Evolutionary conservation across 1,140 invertebrate genomes (phyloP).

Genomic region (Trichonephila clavata): DNA sequence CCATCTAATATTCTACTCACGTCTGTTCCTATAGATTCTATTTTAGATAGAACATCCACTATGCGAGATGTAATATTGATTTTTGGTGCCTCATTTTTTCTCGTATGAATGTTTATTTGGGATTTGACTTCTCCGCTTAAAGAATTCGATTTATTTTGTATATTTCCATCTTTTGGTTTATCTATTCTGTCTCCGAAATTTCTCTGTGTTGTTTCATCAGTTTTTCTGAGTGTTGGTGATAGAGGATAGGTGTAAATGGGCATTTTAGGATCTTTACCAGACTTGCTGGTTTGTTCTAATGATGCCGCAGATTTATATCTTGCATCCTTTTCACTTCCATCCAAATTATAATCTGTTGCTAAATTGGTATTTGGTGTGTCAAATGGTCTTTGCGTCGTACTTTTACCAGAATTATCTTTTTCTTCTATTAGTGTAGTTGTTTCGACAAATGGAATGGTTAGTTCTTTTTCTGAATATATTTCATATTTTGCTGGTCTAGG

Average conservation of each 20-base stretch:
- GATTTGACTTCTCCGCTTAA: not conserved
- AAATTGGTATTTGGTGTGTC: not conserved
- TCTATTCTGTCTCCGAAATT: constrained; percentile 41
- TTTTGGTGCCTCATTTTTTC: not conserved
- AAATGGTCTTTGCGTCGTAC: not conserved
- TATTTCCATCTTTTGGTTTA: not conserved
- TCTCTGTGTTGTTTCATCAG: not conserved
- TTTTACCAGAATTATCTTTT: not conserved
- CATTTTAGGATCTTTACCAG: not conserved
- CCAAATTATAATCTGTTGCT: not conserved
- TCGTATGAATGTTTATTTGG: not conserved
- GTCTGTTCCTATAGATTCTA: constrained; percentile 49
- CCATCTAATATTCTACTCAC: constrained; percentile 53
- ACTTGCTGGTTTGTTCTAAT: not conserved
- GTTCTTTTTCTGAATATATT: not conserved
- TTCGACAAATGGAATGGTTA: not conserved
- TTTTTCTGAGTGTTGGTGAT: not conserved
- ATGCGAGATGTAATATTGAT: constrained; percentile 42
- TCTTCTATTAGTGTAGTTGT: not conserved
- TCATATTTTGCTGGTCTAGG: not conserved
- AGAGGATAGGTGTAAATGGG: constrained; percentile 44
- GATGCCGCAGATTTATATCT: not conserved
- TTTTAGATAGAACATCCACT: constrained; percentile 28
- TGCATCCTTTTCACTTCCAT: not conserved
- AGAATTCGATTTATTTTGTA: not conserved